Evolutionary conservation across 2,113 vertebrate species (phyloP), one percentile per base, ranked within the genome.

Genomic region (Mirounga angustirostris): DNA sequence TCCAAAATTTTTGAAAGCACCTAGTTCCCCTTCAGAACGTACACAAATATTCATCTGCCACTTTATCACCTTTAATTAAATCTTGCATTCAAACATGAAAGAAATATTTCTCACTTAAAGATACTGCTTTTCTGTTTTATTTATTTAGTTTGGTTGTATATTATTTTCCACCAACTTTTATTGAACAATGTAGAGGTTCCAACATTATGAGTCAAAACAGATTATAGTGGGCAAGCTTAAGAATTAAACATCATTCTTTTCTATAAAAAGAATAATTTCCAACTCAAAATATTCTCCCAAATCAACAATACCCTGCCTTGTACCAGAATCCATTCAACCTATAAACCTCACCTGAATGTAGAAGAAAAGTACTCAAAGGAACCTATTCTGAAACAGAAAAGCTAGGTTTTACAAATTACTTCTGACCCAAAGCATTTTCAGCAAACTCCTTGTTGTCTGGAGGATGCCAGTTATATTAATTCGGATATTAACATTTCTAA

Each of bases 361-460:
- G 30, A 93, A 80, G 56, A 52, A 33, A 78, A 54, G 69, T 10
- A 94, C 33, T 59, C 21, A 91, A 83, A 96, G 33, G 21, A 74
- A 87, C 13, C 59, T 85, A 58, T 81, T 82, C 87, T 88, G 24
- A 91, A 95, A 79, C 56, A 92, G 10, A 96, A 89, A 94, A 67
- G 5, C 43, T 88, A 65, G 7, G 56, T n/a, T 93, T 86, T 85
- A 89, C 84, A 95, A 79, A 86, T 73, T 82, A 86, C 74, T 89
- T 89, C 54, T 87, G n/a, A 93, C 50, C 40, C 73, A 92, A 90
- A 96, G 30, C 30, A 89, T 92, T 78, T 86, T 89, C 54, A 86
- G 36, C 61, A 96, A 97, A 88, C 19, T 84, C 65, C 33, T 76
- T 97, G 26, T 30, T 93, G 46, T 63, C 19, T 95, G 21, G 22